A percentile compares a stretch with the other conserved stretches of the same genome.
Conservation (phyloP, 2,113 vertebrate genomes). For the Corythoichthys intestinalis region DNA sequence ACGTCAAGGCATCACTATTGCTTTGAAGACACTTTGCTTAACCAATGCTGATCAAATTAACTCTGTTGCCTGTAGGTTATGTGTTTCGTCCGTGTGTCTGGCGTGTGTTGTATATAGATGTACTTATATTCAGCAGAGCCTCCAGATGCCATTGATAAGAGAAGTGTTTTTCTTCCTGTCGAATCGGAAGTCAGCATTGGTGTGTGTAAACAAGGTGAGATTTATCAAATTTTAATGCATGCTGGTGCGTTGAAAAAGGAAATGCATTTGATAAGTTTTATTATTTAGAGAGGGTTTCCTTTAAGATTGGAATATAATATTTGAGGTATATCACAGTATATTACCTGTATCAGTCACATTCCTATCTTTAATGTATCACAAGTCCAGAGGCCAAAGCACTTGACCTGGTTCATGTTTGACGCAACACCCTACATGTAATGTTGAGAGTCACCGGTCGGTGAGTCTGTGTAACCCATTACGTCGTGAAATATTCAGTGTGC, state of each 20-base stretch:
- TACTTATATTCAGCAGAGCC: conserved; percentile 6
- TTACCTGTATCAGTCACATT: neutral
- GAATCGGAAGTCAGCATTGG: conserved; percentile 5
- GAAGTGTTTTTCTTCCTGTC: conserved; percentile 20
- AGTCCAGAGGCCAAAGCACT: neutral
- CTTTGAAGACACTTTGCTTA: conserved; percentile 19
- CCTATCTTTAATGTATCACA: neutral
- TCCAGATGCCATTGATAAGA: conserved; percentile 10
- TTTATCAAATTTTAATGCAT: neutral
- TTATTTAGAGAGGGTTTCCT: neutral
- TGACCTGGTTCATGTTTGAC: neutral
- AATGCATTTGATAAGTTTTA: neutral
- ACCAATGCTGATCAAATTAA: conserved; percentile 22
- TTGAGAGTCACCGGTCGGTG: neutral
- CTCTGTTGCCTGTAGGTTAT: conserved; percentile 6
- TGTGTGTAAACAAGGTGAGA: neutral
- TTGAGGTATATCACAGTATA: too few species aligned
- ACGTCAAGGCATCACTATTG: conserved; percentile 25
- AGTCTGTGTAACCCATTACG: neutral
- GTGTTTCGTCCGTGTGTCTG: neutral
- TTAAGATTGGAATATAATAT: neutral
- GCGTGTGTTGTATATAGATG: neutral
- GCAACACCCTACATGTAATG: neutral
- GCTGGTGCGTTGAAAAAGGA: neutral
- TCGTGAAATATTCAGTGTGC: neutral